Evolutionary conservation across 2,888 invertebrate genomes (phyloP), one percentile per base, ranked within the genome.

Genomic region (Tryphoninae sp.): DNA sequence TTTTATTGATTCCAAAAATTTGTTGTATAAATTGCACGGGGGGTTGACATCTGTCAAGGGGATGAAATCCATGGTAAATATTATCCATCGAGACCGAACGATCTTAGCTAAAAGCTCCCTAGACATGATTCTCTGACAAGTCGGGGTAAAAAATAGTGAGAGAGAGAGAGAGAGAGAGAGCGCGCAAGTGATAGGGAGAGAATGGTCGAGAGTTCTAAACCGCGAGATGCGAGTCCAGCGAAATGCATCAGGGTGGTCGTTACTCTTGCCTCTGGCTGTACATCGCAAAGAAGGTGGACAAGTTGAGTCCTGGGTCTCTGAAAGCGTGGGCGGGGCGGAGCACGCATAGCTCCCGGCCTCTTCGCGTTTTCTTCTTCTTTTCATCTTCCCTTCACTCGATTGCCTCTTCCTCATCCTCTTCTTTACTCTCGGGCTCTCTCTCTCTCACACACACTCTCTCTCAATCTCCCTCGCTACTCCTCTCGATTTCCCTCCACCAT

Each of bases 301-400:
- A 91, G 89, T 91, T 89, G 90, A 91, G 89, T 90, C 89, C 87
- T 89, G 88, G 87, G 90, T 89, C 90, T 91, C 88, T 91, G 90
- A 90, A 89, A 90, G 91, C 91, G 91, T 91, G 90, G 92, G 92
- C 91, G 91, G 91, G 88, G 91, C 91, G 87, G 91, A 90, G 90
- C 91, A 91, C 91, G 91, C 91, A 91, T 91, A 89, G 90, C 90
- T 89, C 90, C 90, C 89, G 89, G 90, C 91, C 89, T 88, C 89
- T 89, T 87, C 87, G 61, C 80, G 82, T 81, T 64, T 62, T 49
- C 33, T 73, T 58, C 51, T 73, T 84, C 84, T 86, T 84, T 85
- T 84, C 79, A 75, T 82, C 84, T 84, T 84, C 79, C 80, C 83
- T 80, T 81, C 76, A 77, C 77, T 82, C 65, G 53, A 49, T 62